Percentiles rank a stretch among this genome's conserved stretches.
Conservation (phyloP, 1,140 invertebrate species). For the Drosophila grimshawi region DNA sequence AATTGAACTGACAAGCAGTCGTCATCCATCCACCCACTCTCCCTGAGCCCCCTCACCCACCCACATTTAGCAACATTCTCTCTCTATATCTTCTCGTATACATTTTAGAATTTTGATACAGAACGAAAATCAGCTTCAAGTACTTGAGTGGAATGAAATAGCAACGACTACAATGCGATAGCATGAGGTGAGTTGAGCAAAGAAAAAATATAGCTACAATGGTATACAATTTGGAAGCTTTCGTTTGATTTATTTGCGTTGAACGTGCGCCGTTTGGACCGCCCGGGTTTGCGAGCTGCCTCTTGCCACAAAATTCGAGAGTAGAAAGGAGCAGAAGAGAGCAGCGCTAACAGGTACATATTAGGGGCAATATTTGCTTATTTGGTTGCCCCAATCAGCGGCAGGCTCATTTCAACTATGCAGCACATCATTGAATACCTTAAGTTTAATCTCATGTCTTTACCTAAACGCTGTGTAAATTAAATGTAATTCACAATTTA, state of each 20-base stretch:
- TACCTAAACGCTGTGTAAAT: not conserved
- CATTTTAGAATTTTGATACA: conserved; percentile 31
- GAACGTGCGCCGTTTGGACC: conserved; percentile 43
- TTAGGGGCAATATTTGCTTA: conserved; percentile 20
- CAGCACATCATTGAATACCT: not conserved
- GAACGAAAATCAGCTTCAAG: not conserved
- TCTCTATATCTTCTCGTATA: not conserved
- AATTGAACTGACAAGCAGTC: conserved; percentile 50
- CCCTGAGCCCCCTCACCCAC: not conserved
- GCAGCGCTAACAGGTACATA: not conserved
- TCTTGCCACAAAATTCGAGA: conserved; percentile 46
- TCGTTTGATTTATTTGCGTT: conserved; percentile 73
- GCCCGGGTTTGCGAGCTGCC: conserved; percentile 21
- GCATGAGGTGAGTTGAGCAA: conserved; percentile 46
- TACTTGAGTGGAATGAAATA: conserved; percentile 11
- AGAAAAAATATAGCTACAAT: conserved; percentile 54
- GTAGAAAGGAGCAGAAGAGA: conserved; percentile 1
- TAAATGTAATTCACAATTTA: too few species aligned
- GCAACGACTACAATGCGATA: conserved; percentile 39
- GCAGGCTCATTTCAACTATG: not conserved
- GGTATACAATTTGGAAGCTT: conserved; percentile 69
- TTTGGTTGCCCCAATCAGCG: conserved; percentile 8
- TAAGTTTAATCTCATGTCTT: not conserved
- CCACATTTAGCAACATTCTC: not conserved
- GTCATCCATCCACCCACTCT: not conserved